Base-by-base conservation (phyloP, 37 sponge, comb jelly and placozoan species). In the Halisarca cf. caerulea region DNA sequence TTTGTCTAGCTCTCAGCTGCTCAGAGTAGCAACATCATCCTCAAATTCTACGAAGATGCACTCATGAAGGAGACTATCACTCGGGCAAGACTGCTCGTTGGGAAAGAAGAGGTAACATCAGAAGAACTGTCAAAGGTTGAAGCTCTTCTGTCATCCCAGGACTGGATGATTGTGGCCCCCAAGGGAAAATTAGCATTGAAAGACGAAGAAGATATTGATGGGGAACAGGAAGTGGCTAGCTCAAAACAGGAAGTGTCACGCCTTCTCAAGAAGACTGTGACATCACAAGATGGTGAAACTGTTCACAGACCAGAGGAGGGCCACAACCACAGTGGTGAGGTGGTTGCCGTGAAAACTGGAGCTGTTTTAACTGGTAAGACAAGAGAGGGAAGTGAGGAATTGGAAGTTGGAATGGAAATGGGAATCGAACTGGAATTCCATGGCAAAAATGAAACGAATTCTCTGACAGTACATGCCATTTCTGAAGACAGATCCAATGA, bases 21-120 rank as follows among this genome's bases (percentile, higher is more conserved):
- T 0, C 45, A 41, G 7, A n/a, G 38, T 44, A 74, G 77, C 77
- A 37, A 74, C n/a, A 43, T 74, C 45, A 33, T 74, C 42, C 77
- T 74, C 21, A 33, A 74, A 21, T 74, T 74, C 77, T 74, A 74
- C 77, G 0, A 74, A 36, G 77, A 74, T 37, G 38, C 7, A 40
- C 25, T 20, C 36, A 43, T 74, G 21, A 74, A 43, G 25, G 45
- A 37, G 39, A 37, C 36, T 25, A 40, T 74, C 42, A 36, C 44
- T 20, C 21, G 24, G 23, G 77, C 77, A 33, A 74, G 7, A 34
- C 17, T 34, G 35, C 14, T 28, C 2, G 69, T 68, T 34, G 28
- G 17, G 32, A 28, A 28, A 25, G 69, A 25, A 30, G 35, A 68
- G 4, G 69, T 68, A 6, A 30, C 27, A 27, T 27, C n/a, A 34